Base-by-base conservation (phyloP, 92 coral and sea anemone genomes). In the Desmophyllum pertusum region DNA sequence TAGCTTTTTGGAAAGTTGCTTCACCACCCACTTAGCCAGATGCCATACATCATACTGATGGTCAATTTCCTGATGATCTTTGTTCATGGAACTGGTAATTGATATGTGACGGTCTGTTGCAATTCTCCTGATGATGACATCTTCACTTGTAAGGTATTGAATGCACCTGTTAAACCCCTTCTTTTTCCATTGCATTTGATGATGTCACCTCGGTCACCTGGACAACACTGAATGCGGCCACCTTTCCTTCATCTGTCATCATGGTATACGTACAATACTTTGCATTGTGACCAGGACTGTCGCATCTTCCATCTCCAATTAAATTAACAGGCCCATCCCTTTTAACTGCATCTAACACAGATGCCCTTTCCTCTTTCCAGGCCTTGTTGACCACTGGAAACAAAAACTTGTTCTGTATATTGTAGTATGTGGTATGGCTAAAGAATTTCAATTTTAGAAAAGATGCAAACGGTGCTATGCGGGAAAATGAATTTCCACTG, bases 31-130 rank as follows among this genome's bases (percentile, higher is more conserved):
- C 81, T 89, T 92, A 6, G 95, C 74, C 5, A 92, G 57, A 61
- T 90, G 92, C 94, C 94, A 91, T 4, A 88, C 89, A 71, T 91
- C 92, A 81, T 81, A 91, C 73, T 88, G 90, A 79, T 91, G 94
- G 19, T 76, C 80, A 42, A 75, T 80, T n/a, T 79, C 42, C 2
- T 46, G 3, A 68, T 83, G 64, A 18, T 79, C 85, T 29, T 87
- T 87, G 29, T 78, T 71, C 89, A 91, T 88, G 62, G 86, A 31
- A 38, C 89, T 71, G 8, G 85, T 52, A n/a, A 91, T 91, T 43
- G 81, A 41, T 27, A 73, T 77, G 68, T 89, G 95, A 55, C 87
- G 78, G 70, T 92, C 92, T 5, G 88, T 88, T 9, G 94, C 63
- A 3, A 78, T 75, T 46, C 86, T 43, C 33, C 51, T 42, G 10